A percentile compares a stretch with the other conserved stretches of the same genome.
phyloP scores from a whole-genome alignment of 2,888 invertebrate genomes.

The Proisotoma minuta region DNA sequence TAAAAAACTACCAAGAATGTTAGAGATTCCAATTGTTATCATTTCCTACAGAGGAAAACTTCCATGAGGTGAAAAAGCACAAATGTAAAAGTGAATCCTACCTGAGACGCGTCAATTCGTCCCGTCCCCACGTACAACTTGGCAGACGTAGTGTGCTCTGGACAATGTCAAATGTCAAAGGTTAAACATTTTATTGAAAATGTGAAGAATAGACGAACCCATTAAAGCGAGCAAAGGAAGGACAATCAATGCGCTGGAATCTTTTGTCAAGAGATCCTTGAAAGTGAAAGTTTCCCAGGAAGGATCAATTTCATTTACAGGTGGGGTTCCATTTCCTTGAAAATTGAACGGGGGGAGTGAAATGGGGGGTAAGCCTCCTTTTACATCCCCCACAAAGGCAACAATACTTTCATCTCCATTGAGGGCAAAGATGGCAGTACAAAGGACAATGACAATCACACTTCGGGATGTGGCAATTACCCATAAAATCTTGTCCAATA shows the following conservation, averaged over 20 bases:
- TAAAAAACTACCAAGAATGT: conserved; percentile 32
- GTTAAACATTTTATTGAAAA: not conserved
- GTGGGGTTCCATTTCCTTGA: conserved; percentile 18
- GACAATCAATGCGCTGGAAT: conserved; percentile 78
- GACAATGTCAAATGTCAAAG: not conserved
- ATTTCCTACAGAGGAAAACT: conserved; percentile 11
- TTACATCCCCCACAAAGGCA: conserved; percentile 58
- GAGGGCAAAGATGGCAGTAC: conserved; percentile 56
- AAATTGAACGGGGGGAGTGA: conserved; percentile 61
- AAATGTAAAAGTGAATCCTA: conserved; percentile 16
- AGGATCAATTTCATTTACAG: not conserved
- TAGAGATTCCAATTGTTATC: conserved; percentile 36
- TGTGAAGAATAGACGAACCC: conserved; percentile 66
- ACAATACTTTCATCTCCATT: conserved; percentile 33
- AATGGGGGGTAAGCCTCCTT: conserved; percentile 62
- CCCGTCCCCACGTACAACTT: conserved; percentile 50
- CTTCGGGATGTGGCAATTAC: conserved; percentile 69
- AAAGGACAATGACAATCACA: conserved; percentile 68
- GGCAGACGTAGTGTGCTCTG: conserved; percentile 67
- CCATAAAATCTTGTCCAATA: conserved; percentile 61
- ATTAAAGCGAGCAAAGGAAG: conserved; percentile 80
- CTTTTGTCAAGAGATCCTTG: conserved; percentile 67
- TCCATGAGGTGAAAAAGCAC: not conserved
- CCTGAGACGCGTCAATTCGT: conserved; percentile 41
- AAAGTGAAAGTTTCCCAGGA: conserved; percentile 55